Conservation (phyloP, 2,888 invertebrate species). For the Aromia moschata region DNA sequence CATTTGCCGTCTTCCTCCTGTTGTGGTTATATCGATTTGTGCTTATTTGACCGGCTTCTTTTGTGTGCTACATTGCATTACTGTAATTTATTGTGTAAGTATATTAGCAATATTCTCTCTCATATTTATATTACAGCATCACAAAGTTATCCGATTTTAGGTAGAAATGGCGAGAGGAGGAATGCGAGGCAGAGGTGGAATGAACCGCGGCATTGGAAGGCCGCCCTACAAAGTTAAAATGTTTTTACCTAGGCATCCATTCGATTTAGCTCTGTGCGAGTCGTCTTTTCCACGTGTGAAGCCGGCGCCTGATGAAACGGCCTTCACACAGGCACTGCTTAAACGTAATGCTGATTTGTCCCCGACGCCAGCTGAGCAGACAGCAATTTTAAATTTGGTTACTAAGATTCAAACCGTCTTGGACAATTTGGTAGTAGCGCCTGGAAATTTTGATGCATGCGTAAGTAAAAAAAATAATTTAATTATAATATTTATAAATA, state of each 20-base stretch:
- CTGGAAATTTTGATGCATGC: conserved; percentile 93
- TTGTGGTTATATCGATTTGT: too few species aligned
- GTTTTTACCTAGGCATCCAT: conserved; percentile 81
- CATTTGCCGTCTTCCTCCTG: too few species aligned
- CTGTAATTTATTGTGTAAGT: too few species aligned
- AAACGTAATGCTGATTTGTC: conserved; percentile 93
- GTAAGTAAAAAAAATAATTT: conserved; percentile 80
- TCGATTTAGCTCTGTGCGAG: conserved; percentile 88
- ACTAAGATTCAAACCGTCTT: conserved; percentile 95
- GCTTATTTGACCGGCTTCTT: too few species aligned
- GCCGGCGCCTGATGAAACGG: conserved; percentile 83
- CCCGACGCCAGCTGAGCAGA: conserved; percentile 90
- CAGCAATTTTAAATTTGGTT: conserved; percentile 90
- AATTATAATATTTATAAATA: too few species aligned
- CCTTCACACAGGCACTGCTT: conserved; percentile 87
- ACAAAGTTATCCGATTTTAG: conserved; percentile 4
- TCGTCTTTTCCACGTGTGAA: conserved; percentile 87
- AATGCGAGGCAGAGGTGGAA: conserved; percentile 69
- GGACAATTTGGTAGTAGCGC: conserved; percentile 93
- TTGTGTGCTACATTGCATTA: too few species aligned
- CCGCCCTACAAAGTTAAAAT: conserved; percentile 72
- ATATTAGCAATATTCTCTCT: too few species aligned
- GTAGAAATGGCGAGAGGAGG: conserved; percentile 77
- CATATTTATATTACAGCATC: too few species aligned
- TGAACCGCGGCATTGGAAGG: conserved; percentile 71